These are phyloP conservation scores for Macaca nemestrina DNA, from an alignment of 2,113 vertebrate species.

Conservation along the genomic window DNA sequence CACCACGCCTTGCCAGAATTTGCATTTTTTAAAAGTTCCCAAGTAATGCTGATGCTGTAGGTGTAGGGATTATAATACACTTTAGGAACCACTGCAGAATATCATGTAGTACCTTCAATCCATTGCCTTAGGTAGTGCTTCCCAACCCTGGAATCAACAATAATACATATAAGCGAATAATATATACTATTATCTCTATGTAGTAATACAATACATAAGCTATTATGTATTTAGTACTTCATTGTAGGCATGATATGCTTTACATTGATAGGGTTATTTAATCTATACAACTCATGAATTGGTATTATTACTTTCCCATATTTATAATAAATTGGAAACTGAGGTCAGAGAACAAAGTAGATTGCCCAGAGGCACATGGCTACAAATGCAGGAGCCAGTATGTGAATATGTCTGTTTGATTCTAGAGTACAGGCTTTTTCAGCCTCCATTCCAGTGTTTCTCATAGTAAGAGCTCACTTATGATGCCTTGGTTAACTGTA, in stretches of 20 bases:
- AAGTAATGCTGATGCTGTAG: not conserved
- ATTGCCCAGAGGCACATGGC: not conserved
- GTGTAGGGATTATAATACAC: not conserved
- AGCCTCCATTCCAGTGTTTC: not conserved
- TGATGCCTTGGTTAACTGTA: constrained; percentile 4
- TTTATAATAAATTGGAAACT: constrained; percentile 24
- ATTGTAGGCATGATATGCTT: not conserved
- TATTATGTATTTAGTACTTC: constrained; percentile 1
- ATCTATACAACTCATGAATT: not conserved
- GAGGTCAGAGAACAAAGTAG: not conserved
- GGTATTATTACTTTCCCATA: not conserved
- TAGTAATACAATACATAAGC: not conserved
- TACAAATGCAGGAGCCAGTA: not conserved
- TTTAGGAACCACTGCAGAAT: not conserved
- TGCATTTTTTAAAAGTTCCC: not conserved
- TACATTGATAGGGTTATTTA: constrained; percentile 21
- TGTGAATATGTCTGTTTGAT: not conserved
- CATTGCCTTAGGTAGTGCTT: not conserved
- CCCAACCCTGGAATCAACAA: not conserved
- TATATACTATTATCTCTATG: not conserved
- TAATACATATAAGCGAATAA: not conserved
- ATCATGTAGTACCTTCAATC: not conserved
- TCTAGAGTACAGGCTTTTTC: not conserved
- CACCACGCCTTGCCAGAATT: not conserved
- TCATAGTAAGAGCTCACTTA: not conserved